Evolutionary conservation across 2,888 invertebrate species (phyloP), one percentile per base, ranked within the genome.

Genomic region (Alloscopus bannaensis): DNA sequence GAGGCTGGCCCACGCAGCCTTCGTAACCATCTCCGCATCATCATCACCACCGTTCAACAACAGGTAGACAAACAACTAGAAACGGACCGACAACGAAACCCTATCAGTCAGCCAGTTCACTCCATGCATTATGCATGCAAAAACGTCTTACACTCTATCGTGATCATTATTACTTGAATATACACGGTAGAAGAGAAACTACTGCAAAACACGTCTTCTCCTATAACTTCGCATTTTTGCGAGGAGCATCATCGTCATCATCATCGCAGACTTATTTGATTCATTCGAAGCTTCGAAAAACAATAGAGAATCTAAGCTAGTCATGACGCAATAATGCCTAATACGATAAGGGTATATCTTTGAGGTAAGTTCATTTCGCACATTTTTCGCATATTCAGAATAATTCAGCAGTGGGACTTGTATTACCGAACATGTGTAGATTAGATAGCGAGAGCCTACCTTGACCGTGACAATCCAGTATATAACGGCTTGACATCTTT

Each of bases 391-490:
- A 36, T 6, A 36, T 36, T 36, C 8, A 36, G 42, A 42, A 42
- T 18, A 42, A 18, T 42, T 42, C 42, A 3, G 42, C 18, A 42
- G 36, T 8, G n/a, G 18, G 42, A 42, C 42, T 18, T 42, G 42
- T 42, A 16, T 42, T 42, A 42, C 13, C n/a, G 42, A 42, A 42
- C 36, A 18, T 13, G 52, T 24, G 22, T 52, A 52, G 13, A n/a
- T 16, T 16, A 62, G 42, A 40, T 24, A 24, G 50, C 52, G 68
- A 52, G 55, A 55, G 52, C 55, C 52, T 40, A 40, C 68, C 20
- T 68, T 68, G 68, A 31, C 68, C 68, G 42, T 68, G 68, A 68
- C 68, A 52, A 66, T 66, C n/a, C n/a, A n/a, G n/a, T n/a, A n/a
- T n/a, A n/a, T n/a, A n/a, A n/a, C n/a, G n/a, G n/a, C n/a, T n/a